These are phyloP conservation scores for Diorhabda elongata DNA, from an alignment of 1,140 invertebrate species.

Conservation along the genomic window DNA sequence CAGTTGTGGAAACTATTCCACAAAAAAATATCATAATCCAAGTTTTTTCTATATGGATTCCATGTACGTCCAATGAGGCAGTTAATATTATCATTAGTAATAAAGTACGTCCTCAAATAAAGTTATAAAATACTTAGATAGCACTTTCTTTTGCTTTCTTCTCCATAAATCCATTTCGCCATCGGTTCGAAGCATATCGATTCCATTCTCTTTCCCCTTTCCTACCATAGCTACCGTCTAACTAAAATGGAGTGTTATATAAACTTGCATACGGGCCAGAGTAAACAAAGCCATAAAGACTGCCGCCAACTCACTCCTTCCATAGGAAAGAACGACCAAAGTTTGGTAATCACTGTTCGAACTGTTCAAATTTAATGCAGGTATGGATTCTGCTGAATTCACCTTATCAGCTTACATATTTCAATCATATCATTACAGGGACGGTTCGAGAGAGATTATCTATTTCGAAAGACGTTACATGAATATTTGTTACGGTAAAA, in stretches of 20 bases:
- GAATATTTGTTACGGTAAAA: too few relatives aligned
- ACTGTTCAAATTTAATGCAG: conserved; percentile 30
- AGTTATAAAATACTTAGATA: not conserved
- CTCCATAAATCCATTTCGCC: not conserved
- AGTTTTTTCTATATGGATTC: too few relatives aligned
- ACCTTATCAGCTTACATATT: conserved; percentile 29
- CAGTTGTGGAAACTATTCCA: too few relatives aligned
- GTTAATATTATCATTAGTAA: not conserved
- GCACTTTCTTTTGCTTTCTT: not conserved
- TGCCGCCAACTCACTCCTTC: conserved; percentile 31
- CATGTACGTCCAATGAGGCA: too few relatives aligned
- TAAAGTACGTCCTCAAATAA: not conserved
- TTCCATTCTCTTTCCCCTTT: not conserved
- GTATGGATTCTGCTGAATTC: conserved; percentile 27
- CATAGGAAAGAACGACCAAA: conserved; percentile 38
- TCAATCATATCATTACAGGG: conserved; percentile 23
- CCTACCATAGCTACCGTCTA: conserved; percentile 4
- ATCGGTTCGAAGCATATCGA: conserved; percentile 1
- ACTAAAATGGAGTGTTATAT: conserved; percentile 34
- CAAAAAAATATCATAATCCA: too few relatives aligned
- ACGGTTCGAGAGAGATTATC: not conserved
- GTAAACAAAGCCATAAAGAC: conserved; percentile 47
- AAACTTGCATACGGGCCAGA: conserved; percentile 36
- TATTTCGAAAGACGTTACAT: too few relatives aligned
- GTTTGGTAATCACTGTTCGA: conserved; percentile 40